A percentile compares a stretch with the other conserved stretches of the same genome.
These are phyloP conservation scores for Mesopsocus fuscifrons DNA, from an alignment of 2,888 invertebrate species.

Conservation along the genomic window DNA sequence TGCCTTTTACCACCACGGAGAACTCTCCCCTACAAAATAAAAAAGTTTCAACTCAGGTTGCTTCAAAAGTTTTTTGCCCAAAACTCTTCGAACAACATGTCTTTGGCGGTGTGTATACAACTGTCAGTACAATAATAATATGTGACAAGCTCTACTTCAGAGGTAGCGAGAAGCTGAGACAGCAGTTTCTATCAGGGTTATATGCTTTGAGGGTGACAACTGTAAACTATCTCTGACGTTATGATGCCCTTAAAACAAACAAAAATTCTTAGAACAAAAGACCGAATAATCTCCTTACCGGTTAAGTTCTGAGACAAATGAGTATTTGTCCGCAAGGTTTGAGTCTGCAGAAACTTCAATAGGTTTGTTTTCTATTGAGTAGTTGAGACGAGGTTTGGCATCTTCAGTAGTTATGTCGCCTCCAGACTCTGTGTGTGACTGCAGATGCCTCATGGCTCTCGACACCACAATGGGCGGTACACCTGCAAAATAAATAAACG, in stretches of 20 bases:
- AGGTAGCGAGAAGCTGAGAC: no score
- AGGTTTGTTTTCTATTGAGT: conserved; percentile 51
- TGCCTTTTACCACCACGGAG: conserved; percentile 64
- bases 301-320: conserved; percentile 67
- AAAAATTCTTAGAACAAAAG: no score
- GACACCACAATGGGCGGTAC: conserved; percentile 57
- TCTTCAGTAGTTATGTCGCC: conserved; percentile 43
- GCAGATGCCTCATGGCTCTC: conserved; percentile 65
- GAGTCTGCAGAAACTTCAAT: conserved; percentile 49
- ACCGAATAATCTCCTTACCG: no score
- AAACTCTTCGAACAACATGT: no score
- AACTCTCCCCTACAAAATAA: conserved; percentile 49
- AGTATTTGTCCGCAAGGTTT: conserved; percentile 54
- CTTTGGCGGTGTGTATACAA: no score
- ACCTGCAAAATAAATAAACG: conserved; percentile 26
- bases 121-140: no score
- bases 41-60: conserved; percentile 10
- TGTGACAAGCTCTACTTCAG: no score
- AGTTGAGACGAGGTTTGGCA: conserved; percentile 41
- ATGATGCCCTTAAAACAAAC: no score
- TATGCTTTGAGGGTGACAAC: no score
- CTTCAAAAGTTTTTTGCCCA: not conserved
- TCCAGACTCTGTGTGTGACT: conserved; percentile 69
- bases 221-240: no score
- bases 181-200: no score